These are phyloP conservation scores for Panopea generosa DNA, from an alignment of 2,888 invertebrate species.

Conservation along the genomic window DNA sequence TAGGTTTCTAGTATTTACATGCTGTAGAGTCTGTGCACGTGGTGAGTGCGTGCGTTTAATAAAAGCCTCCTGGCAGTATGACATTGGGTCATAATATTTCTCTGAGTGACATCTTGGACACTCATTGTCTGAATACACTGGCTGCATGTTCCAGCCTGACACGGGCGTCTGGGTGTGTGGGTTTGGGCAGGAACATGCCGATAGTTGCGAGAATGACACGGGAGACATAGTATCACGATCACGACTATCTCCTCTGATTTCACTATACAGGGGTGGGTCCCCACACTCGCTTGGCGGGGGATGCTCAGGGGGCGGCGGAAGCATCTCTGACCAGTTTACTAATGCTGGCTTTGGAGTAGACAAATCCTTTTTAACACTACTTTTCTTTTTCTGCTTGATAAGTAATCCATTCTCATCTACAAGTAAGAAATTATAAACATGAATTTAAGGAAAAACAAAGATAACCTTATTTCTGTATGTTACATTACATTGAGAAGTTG, in stretches of 20 bases:
- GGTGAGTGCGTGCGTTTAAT: constrained; percentile 68
- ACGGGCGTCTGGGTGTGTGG: constrained; percentile 74
- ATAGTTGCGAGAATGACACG: constrained; percentile 77
- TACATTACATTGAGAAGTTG: too few relatives aligned
- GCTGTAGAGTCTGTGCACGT: constrained; percentile 46
- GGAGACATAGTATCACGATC: constrained; percentile 71
- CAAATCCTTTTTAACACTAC: constrained; percentile 45
- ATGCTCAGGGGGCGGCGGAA: constrained; percentile 85
- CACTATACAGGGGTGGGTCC: constrained; percentile 61
- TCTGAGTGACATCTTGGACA: constrained; percentile 70
- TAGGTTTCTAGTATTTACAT: constrained; percentile 45
- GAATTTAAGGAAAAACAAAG: too few relatives aligned
- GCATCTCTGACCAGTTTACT: constrained; percentile 83
- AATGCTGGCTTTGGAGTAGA: constrained; percentile 76
- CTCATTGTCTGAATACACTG: constrained; percentile 78
- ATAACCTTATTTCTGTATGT: too few relatives aligned
- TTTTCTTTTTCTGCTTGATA: constrained; percentile 71
- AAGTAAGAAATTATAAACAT: constrained; percentile 18
- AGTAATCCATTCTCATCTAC: constrained; percentile 80
- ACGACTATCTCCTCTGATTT: constrained; percentile 56
- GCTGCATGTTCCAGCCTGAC: constrained; percentile 67
- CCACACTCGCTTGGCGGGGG: constrained; percentile 84
- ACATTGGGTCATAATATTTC: constrained; percentile 69
- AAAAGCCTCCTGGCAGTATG: constrained; percentile 73
- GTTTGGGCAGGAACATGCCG: constrained; percentile 79